phyloP scores from a whole-genome alignment of 2,113 vertebrate genomes.

The Apteryx mantelli region DNA sequence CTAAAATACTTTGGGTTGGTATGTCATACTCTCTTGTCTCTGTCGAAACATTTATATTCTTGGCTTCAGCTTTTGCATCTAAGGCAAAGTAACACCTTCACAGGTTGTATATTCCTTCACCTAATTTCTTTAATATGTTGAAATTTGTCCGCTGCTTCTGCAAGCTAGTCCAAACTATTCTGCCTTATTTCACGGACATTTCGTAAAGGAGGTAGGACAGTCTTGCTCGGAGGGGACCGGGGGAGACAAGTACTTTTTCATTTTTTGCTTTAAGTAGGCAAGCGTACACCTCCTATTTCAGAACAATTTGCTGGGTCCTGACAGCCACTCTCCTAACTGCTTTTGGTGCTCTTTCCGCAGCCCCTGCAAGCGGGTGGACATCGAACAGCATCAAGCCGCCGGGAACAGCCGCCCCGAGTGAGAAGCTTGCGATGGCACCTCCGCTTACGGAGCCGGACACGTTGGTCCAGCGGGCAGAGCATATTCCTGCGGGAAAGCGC shows the following conservation, averaged over 20 bases:
- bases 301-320: background rate
- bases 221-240: background rate
- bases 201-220: background rate
- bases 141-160: background rate
- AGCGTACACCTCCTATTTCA: background rate
- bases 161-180: background rate
- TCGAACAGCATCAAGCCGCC: conserved; percentile 70
- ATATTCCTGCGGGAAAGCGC: conserved; percentile 91
- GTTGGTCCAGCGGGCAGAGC: conserved; percentile 92
- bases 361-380: conserved; percentile 79
- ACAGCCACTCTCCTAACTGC: background rate
- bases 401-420: conserved; percentile 37
- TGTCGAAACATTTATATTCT: background rate
- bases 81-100: conserved; percentile 13
- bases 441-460: conserved; percentile 86
- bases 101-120: background rate
- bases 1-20: conserved; percentile 13
- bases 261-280: background rate
- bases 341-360: conserved; percentile 41
- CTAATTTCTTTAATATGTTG: conserved; percentile 5
- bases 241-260: background rate
- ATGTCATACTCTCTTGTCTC: background rate
- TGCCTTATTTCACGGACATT: conserved; percentile 18
- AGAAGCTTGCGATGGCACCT: conserved; percentile 64
- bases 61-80: conserved; percentile 11